These are phyloP conservation scores for Ptychochromis oligacanthus DNA, from an alignment of 2,113 vertebrate species.

Conservation along the genomic window DNA sequence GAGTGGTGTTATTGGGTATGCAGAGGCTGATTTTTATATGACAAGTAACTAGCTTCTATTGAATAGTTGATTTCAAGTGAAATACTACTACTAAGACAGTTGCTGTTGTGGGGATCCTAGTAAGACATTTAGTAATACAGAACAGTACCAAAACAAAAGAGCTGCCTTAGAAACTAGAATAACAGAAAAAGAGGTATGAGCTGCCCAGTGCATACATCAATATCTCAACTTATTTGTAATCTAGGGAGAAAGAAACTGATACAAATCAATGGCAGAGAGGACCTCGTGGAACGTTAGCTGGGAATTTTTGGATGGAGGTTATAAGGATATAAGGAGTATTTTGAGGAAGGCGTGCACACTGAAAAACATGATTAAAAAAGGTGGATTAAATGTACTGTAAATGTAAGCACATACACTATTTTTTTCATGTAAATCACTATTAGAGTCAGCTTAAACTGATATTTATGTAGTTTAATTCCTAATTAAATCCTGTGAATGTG, in stretches of 20 bases:
- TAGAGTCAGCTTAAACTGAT: neutral
- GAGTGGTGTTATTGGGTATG: neutral
- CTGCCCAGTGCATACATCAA: neutral
- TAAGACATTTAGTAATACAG: neutral
- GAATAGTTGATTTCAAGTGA: neutral
- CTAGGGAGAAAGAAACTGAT: neutral
- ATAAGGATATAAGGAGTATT: neutral
- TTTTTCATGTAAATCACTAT: neutral
- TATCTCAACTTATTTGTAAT: neutral
- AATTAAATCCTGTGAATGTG: neutral
- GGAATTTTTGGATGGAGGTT: neutral
- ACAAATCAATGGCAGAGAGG: neutral
- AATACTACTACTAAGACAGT: neutral
- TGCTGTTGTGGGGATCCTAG: neutral
- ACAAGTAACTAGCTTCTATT: neutral
- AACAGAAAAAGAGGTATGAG: neutral
- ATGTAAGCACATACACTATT: neutral
- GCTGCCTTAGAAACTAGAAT: neutral
- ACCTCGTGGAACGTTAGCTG: neutral
- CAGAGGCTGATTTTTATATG: neutral
- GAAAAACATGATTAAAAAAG: neutral
- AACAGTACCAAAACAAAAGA: neutral
- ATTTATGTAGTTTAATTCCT: neutral
- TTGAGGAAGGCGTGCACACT: neutral
- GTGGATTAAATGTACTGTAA: too few relatives aligned